phyloP scores from a whole-genome alignment of 1,140 invertebrate species.

The Aphelenchoides avenae region DNA sequence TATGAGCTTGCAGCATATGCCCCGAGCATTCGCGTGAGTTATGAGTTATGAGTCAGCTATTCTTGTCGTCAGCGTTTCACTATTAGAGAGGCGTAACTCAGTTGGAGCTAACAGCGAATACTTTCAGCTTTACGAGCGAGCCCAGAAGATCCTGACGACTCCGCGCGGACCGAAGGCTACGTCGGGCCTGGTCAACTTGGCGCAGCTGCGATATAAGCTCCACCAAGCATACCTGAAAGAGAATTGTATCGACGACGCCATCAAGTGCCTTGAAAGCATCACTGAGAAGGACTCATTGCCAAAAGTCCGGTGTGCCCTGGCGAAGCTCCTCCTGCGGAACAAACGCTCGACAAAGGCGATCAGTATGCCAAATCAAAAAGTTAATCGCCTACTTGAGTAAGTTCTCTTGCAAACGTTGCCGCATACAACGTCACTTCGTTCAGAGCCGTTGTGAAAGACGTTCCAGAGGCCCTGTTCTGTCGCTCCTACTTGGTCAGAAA shows the following conservation, averaged over 20 bases:
- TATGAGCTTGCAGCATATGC: conserved; percentile 8
- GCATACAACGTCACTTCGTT: conserved; percentile 7
- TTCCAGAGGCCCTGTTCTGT: conserved; percentile 13
- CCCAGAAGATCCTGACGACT: not conserved
- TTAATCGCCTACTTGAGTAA: conserved; percentile 11
- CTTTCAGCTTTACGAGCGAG: conserved; percentile 21
- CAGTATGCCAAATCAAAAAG: not conserved
- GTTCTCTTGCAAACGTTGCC: not conserved
- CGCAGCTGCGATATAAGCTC: too few species aligned
- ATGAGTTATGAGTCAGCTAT: not conserved
- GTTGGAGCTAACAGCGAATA: not conserved
- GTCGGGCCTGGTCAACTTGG: too few species aligned
- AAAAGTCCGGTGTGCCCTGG: not conserved
- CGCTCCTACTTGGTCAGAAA: conserved; percentile 9
- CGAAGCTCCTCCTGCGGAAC: not conserved
- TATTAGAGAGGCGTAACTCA: not conserved
- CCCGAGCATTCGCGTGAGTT: conserved; percentile 3
- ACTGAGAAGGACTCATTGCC: not conserved
- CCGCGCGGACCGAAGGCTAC: conserved; percentile 13
- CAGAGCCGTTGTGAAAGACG: conserved; percentile 8
- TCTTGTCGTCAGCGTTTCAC: not conserved
- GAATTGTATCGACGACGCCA: conserved; percentile 19
- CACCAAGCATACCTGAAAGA: too few species aligned
- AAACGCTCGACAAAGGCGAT: not conserved
- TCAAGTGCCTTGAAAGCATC: too few species aligned